phyloP scores from a whole-genome alignment of 2,113 vertebrate genomes.

The Syngnathus floridae region DNA sequence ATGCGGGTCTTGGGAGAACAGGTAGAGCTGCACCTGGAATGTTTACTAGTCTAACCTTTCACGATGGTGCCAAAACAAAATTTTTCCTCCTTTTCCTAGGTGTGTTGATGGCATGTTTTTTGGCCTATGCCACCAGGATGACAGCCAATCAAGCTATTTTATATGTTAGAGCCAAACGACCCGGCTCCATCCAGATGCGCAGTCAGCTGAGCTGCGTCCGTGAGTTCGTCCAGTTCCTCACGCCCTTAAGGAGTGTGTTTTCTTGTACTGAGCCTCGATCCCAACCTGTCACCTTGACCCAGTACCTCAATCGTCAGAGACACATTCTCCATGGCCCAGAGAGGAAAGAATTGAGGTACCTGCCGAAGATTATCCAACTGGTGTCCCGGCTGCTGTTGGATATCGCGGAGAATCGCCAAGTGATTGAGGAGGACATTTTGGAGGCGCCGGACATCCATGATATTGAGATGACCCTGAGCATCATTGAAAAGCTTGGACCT shows the following conservation, averaged over 20 bases:
- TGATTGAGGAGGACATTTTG: conserved; percentile 76
- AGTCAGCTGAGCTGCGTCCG: conserved; percentile 84
- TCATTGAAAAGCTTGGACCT: conserved; percentile 58
- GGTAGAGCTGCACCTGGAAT: conserved; percentile 61
- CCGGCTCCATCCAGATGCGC: conserved; percentile 89
- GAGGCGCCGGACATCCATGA: conserved; percentile 76
- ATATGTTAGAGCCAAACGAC: conserved; percentile 84
- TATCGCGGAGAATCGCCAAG: conserved; percentile 82
- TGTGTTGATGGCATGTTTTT: conserved; percentile 88
- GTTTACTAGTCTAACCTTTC: neutral
- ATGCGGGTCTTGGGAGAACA: conserved; percentile 90
- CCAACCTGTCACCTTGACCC: conserved; percentile 77
- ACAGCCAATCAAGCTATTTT: conserved; percentile 88
- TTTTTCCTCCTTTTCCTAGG: conserved; percentile 61
- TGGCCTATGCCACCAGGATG: conserved; percentile 88
- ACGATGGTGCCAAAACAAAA: neutral
- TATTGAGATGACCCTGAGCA: conserved; percentile 72
- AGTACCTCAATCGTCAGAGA: conserved; percentile 87
- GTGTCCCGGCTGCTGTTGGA: conserved; percentile 82
- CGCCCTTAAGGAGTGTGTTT: conserved; percentile 83
- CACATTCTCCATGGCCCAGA: conserved; percentile 89
- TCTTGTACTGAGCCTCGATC: conserved; percentile 77
- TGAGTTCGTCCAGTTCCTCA: conserved; percentile 85
- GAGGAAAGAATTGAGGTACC: conserved; percentile 79
- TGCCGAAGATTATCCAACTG: conserved; percentile 86